Conservation (phyloP, 2,888 invertebrate genomes). For the Drosophila villosipedis region DNA sequence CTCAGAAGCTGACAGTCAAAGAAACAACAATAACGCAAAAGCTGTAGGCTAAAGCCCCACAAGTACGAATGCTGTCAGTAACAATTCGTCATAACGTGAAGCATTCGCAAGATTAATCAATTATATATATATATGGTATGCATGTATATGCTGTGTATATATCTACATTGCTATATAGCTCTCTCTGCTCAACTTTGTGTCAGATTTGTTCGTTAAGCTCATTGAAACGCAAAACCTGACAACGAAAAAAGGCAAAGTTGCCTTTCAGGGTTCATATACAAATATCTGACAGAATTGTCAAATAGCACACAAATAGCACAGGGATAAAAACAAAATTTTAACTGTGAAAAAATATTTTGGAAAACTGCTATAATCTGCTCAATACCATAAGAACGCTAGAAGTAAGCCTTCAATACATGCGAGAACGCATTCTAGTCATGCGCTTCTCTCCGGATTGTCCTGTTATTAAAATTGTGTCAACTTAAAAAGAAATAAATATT, state of each 20-base stretch:
- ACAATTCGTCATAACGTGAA: conserved; percentile 55
- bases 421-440: neutral
- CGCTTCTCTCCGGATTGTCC: neutral
- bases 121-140: conserved; percentile 2
- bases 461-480: neutral
- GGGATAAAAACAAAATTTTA: conserved; percentile 21
- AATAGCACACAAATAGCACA: conserved; percentile 26
- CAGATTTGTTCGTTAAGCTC: conserved; percentile 68
- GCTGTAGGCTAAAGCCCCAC: conserved; percentile 27
- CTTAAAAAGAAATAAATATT: neutral
- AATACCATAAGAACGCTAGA: neutral
- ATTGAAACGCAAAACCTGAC: conserved; percentile 46
- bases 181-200: conserved; percentile 23
- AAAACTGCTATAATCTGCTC: conserved; percentile 2
- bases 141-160: neutral
- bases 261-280: conserved; percentile 19
- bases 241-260: conserved; percentile 29
- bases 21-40: conserved; percentile 15
- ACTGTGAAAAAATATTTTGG: neutral
- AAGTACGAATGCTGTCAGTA: conserved; percentile 47
- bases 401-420: neutral
- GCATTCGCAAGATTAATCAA: conserved; percentile 25
- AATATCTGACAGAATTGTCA: conserved; percentile 52
- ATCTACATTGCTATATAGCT: conserved; percentile 12
- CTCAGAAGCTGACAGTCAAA: conserved; percentile 30